Evolutionary conservation across 2,888 invertebrate species (phyloP).

Genomic region (Eucera pruinosa): DNA sequence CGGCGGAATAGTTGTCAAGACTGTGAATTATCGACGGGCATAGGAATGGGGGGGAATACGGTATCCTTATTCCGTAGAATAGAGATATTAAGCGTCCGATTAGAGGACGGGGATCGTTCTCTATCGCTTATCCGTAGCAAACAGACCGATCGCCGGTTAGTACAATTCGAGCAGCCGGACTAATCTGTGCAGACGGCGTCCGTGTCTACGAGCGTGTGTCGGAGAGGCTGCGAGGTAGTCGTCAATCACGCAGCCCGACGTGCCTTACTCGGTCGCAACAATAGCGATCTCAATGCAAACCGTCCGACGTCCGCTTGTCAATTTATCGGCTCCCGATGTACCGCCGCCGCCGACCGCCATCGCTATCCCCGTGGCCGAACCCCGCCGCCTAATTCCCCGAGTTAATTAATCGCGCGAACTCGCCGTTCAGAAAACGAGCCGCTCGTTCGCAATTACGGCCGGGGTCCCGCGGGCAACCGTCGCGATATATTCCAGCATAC

Average conservation of each 20-base stretch:
- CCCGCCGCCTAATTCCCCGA: conserved; percentile 43
- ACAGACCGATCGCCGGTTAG: conserved; percentile 29
- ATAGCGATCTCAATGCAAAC: conserved; percentile 52
- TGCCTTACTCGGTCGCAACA: conserved; percentile 53
- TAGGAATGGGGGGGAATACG: background rate
- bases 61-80: background rate
- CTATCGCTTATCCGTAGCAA: conserved; percentile 38
- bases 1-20: background rate
- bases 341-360: background rate
- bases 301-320: conserved; percentile 51
- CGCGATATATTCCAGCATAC: background rate
- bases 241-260: conserved; percentile 65
- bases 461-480: too few species aligned
- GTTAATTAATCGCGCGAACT: conserved; percentile 52
- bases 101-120: conserved; percentile 6
- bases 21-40: background rate
- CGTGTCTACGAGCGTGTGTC: conserved; percentile 49
- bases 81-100: background rate
- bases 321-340: conserved; percentile 56
- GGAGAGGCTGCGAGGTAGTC: conserved; percentile 39
- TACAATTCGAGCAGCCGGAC: conserved; percentile 38
- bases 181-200: conserved; percentile 42
- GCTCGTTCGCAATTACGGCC: too few species aligned
- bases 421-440: conserved; percentile 19
- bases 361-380: too few species aligned